Evolutionary conservation across 1,140 invertebrate genomes (phyloP).

Genomic region (Procambarus clarkii): DNA sequence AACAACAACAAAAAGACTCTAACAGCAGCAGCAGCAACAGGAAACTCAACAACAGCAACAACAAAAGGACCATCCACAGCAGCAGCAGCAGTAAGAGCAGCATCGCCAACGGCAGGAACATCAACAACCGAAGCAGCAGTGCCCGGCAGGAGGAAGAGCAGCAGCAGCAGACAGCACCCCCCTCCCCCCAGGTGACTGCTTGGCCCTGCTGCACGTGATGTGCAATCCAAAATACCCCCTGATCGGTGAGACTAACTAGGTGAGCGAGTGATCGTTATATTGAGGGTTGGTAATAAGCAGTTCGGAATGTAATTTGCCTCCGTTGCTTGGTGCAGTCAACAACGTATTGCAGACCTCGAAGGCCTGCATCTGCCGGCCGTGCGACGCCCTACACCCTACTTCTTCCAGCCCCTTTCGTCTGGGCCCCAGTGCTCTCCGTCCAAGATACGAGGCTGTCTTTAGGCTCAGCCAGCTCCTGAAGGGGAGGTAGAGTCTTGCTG

Average conservation of each 20-base stretch:
- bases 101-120: too few species aligned
- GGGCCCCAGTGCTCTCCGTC: slow-evolving; percentile 45
- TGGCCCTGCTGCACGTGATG: slow-evolving; percentile 15
- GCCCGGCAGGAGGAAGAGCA: background rate
- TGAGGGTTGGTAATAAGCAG: slow-evolving; percentile 68
- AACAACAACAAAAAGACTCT: too few species aligned
- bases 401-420: slow-evolving; percentile 55
- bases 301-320: slow-evolving; percentile 68
- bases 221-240: slow-evolving; percentile 33
- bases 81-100: too few species aligned
- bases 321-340: slow-evolving; percentile 69
- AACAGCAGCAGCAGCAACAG: too few species aligned
- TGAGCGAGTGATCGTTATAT: slow-evolving; percentile 66
- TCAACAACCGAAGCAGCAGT: background rate
- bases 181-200: background rate
- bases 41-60: too few species aligned
- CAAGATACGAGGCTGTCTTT: slow-evolving; percentile 13
- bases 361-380: slow-evolving; percentile 56
- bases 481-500: too few species aligned
- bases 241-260: slow-evolving; percentile 52
- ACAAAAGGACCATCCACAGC: too few species aligned
- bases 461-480: too few species aligned
- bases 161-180: background rate
- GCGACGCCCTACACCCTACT: background rate
- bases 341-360: slow-evolving; percentile 66